Conservation (phyloP, 2,888 invertebrate genomes). For the Rotaria macrura region DNA sequence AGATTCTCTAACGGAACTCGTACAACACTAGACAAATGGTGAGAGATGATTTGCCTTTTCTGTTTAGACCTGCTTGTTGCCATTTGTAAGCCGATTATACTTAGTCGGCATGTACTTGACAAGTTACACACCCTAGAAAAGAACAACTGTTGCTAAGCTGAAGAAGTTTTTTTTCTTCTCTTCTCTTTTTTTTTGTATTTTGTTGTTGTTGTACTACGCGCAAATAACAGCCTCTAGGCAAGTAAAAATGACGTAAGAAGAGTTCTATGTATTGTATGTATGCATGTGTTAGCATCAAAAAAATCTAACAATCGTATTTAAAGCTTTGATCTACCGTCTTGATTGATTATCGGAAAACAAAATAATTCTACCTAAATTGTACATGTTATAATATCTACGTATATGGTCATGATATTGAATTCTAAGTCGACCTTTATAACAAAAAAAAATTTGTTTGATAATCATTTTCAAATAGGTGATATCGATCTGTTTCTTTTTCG, state of each 20-base stretch:
- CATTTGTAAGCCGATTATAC: slow-evolving; percentile 4
- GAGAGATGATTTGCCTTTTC: neutral
- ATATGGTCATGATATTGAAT: neutral
- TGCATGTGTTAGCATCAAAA: neutral
- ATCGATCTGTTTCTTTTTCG: neutral
- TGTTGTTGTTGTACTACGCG: neutral
- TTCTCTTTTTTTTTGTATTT: neutral
- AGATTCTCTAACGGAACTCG: neutral
- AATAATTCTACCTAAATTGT: neutral
- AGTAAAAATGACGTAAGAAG: neutral
- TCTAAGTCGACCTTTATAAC: neutral
- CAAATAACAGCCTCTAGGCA: neutral
- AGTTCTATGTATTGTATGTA: no score
- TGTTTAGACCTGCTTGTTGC: no score
- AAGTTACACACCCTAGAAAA: neutral
- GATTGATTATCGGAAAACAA: neutral
- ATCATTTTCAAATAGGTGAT: neutral
- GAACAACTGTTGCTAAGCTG: slow-evolving; percentile 5
- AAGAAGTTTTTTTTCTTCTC: neutral
- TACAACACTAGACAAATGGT: neutral
- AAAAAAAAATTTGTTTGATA: neutral
- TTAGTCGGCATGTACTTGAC: slow-evolving; percentile 9
- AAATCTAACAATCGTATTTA: neutral
- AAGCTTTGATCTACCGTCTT: neutral
- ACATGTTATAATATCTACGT: no score